Evolutionary conservation across 2,797 vertebrate species (phyloP).

Genomic region (Silurus aristotelis): DNA sequence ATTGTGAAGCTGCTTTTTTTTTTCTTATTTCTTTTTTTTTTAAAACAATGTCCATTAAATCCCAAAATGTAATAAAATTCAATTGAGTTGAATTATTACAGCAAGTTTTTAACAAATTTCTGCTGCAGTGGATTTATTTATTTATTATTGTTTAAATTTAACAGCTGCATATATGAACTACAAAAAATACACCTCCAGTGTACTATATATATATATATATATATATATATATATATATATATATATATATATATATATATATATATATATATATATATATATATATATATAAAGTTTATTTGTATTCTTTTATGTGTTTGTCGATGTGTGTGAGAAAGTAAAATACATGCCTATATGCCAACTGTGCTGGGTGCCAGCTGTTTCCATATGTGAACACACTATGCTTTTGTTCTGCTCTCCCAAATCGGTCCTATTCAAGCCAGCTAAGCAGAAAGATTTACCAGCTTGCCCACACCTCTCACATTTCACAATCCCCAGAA

Average conservation of each 20-base stretch:
- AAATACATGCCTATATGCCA: slow-evolving; percentile 27
- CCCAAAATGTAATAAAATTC: no score
- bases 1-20: no score
- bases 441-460: slow-evolving; percentile 52
- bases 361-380: slow-evolving; percentile 43
- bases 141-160: neutral
- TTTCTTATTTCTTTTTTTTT: no score
- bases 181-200: neutral
- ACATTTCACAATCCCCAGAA: slow-evolving; percentile 49
- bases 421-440: slow-evolving; percentile 42
- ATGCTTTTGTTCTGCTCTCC: slow-evolving; percentile 49
- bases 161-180: neutral
- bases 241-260: no score
- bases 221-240: no score
- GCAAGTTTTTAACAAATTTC: no score
- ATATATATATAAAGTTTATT: no score
- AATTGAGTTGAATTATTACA: no score
- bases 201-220: neutral
- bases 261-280: no score
- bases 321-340: slow-evolving; percentile 23
- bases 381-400: slow-evolving; percentile 44
- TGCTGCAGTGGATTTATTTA: neutral
- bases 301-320: slow-evolving; percentile 21
- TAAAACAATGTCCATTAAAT: no score
- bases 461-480: slow-evolving; percentile 40